A percentile compares a stretch with the other conserved stretches of the same genome.
Evolutionary conservation across 2,113 vertebrate genomes (phyloP).

Genomic region (Chiloscyllium plagiosum): DNA sequence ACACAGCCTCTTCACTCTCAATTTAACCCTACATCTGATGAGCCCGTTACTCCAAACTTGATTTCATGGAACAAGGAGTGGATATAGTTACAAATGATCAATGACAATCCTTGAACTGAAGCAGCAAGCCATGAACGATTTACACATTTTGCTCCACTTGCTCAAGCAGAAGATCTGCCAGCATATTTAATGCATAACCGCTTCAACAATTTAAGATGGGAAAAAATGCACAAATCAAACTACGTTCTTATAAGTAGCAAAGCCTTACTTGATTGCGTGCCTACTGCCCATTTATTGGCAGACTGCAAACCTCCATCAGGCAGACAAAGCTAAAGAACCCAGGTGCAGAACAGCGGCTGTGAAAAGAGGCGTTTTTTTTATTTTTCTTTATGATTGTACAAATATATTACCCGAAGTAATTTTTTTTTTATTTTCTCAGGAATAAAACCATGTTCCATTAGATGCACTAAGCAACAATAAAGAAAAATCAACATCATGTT

Average conservation of each 20-base stretch:
- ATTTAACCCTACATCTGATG: conserved; percentile 92
- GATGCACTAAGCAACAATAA: conserved; percentile 45
- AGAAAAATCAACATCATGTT: conserved; percentile 54
- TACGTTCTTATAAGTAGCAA: conserved; percentile 54
- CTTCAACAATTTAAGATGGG: conserved; percentile 62
- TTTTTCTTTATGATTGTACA: conserved; percentile 45
- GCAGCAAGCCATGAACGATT: conserved; percentile 88
- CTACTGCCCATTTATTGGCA: conserved; percentile 43
- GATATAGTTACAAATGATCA: conserved; percentile 93
- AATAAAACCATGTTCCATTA: conserved; percentile 49
- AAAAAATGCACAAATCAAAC: conserved; percentile 58
- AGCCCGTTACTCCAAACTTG: conserved; percentile 82
- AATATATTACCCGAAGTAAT: conserved; percentile 44
- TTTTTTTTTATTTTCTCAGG: conserved; percentile 35
- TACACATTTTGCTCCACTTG: conserved; percentile 83
- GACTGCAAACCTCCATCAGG: conserved; percentile 42
- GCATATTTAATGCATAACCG: conserved; percentile 82
- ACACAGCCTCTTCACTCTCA: conserved; percentile 88
- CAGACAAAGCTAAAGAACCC: conserved; percentile 56
- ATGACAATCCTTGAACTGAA: conserved; percentile 81
- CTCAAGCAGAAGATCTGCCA: conserved; percentile 80
- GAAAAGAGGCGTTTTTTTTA: conserved; percentile 40
- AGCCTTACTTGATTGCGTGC: conserved; percentile 47
- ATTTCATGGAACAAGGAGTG: conserved; percentile 92
- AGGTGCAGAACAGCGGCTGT: conserved; percentile 46